These are phyloP conservation scores for Neopelma chrysocephalum DNA, from an alignment of 2,797 vertebrate genomes.

Conservation along the genomic window DNA sequence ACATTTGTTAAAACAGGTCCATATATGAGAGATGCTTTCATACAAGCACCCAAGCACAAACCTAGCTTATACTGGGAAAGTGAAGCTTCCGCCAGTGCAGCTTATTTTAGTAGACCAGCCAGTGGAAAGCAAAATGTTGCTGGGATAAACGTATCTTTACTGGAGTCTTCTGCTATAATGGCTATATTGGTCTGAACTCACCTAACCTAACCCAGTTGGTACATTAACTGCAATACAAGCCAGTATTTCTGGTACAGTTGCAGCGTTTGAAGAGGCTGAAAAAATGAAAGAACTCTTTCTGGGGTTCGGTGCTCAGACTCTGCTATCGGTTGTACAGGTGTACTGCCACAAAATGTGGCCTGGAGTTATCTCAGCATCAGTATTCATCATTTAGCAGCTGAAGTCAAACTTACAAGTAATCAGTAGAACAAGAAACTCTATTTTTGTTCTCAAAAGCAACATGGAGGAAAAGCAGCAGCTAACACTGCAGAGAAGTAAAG, in stretches of 20 bases:
- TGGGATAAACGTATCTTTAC: neutral
- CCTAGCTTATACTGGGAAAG: neutral
- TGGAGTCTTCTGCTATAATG: neutral
- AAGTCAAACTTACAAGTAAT: slow-evolving; percentile 7
- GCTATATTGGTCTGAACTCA: neutral
- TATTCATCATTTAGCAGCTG: neutral
- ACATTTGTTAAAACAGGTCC: neutral
- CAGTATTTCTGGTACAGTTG: neutral
- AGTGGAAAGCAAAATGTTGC: neutral
- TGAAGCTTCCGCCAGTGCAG: neutral
- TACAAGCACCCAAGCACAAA: neutral
- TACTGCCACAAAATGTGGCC: neutral
- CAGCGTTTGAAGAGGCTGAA: neutral
- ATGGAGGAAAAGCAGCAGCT: slow-evolving; percentile 2
- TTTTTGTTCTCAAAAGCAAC: slow-evolving; percentile 17
- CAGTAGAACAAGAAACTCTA: slow-evolving; percentile 33
- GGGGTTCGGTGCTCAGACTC: neutral
- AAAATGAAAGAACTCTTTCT: neutral
- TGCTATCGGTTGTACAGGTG: neutral
- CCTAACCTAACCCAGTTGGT: neutral
- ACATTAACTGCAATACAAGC: neutral
- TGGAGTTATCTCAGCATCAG: neutral
- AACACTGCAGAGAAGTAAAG: neutral
- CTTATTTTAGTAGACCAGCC: neutral
- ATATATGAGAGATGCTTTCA: neutral